phyloP scores from a whole-genome alignment of 2,888 invertebrate species.

The Drosophila villosipedis region DNA sequence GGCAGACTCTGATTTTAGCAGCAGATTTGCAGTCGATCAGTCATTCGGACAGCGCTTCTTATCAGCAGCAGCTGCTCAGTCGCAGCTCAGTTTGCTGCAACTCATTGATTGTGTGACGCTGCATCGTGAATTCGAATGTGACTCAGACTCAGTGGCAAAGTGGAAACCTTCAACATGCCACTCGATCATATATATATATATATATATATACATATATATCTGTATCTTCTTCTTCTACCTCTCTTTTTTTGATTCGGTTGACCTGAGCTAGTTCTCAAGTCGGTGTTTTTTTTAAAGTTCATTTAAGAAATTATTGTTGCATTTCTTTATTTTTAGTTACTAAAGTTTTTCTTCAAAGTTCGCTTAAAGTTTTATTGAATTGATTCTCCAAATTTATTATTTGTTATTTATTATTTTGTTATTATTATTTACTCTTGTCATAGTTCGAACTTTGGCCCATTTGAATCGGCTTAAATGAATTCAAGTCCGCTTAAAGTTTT shows the following conservation, averaged over 20 bases:
- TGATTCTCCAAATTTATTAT: not conserved
- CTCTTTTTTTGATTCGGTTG: not conserved
- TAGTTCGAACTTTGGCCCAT: not conserved
- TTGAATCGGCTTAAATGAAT: not conserved
- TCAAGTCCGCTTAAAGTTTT: not conserved
- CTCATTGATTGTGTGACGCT: conserved; percentile 37
- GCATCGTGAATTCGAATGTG: conserved; percentile 28
- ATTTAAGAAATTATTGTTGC: not conserved
- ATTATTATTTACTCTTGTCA: not conserved
- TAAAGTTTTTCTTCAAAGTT: not conserved
- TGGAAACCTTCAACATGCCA: conserved; percentile 9
- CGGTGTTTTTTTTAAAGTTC: not conserved
- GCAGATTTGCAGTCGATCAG: conserved; percentile 49
- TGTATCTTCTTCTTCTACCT: not conserved
- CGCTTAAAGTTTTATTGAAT: not conserved
- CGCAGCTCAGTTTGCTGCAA: conserved; percentile 19
- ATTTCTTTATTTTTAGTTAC: not conserved
- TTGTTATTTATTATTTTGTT: not conserved
- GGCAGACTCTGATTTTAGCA: not conserved
- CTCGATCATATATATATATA: conserved; percentile 7
- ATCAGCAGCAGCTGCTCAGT: conserved; percentile 35
- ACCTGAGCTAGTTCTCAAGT: not conserved
- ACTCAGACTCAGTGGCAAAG: conserved; percentile 27
- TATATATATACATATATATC: not conserved
- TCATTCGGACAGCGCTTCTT: conserved; percentile 27